Percentiles rank a stretch among this genome's conserved stretches.
Conservation (phyloP, 2,113 vertebrate species). For the Eupsittula cactorum region DNA sequence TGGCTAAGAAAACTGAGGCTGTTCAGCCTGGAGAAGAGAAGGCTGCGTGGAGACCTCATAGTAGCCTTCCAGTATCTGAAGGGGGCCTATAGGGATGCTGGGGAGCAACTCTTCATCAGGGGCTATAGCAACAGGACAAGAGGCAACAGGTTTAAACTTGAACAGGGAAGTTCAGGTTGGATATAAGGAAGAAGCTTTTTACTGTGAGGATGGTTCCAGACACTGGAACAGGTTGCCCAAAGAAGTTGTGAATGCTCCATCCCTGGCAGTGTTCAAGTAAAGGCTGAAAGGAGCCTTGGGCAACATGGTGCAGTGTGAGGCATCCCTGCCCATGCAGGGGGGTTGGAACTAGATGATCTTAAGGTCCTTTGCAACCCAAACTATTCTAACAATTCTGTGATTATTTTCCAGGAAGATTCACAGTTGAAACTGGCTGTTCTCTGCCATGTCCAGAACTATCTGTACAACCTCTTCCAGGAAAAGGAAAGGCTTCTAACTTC, state of each 20-base stretch:
- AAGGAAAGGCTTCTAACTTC: background rate
- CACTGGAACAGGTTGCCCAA: background rate
- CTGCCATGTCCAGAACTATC: background rate
- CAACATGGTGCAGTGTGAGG: background rate
- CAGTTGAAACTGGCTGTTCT: background rate
- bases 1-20: background rate
- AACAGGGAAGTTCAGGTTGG: background rate
- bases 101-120: background rate
- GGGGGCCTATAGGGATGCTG: background rate
- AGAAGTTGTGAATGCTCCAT: background rate
- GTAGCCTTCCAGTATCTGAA: background rate
- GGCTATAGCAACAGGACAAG: background rate
- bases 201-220: background rate
- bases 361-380: background rate
- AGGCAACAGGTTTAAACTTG: background rate
- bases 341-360: background rate
- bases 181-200: background rate
- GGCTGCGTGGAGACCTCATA: background rate
- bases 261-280: background rate
- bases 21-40: background rate
- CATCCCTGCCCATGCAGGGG: background rate
- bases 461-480: background rate
- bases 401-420: background rate
- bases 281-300: background rate
- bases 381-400: background rate